Percentiles rank a stretch among this genome's conserved stretches.
Conservation (phyloP, 2,113 vertebrate genomes). For the Dryoscopus gambensis region DNA sequence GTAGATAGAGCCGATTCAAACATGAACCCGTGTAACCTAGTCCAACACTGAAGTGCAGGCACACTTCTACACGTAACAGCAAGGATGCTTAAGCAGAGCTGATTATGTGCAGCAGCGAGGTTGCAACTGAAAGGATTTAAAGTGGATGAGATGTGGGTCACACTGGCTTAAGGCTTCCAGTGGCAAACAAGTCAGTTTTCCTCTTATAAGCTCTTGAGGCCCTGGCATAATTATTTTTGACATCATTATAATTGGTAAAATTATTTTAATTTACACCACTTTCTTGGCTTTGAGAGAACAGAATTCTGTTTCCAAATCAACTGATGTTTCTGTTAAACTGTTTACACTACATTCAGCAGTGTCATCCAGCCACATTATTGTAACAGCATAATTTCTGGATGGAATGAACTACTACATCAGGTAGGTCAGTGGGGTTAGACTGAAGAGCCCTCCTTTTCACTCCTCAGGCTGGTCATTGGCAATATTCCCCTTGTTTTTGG, state of each 20-base stretch:
- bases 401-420: not conserved
- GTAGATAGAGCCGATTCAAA: not conserved
- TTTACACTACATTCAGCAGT: accelerated
- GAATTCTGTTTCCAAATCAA: not conserved
- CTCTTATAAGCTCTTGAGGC: not conserved
- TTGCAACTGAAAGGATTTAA: not conserved
- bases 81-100: not conserved
- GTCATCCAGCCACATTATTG: not conserved
- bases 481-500: not conserved
- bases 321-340: not conserved
- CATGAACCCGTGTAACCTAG: not conserved
- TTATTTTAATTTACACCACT: not conserved
- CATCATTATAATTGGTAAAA: accelerated
- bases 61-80: not conserved
- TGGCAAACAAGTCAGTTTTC: not conserved
- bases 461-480: not conserved
- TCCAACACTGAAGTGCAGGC: not conserved
- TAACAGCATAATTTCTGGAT: not conserved
- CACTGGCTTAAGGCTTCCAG: not conserved
- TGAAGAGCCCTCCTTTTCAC: not conserved
- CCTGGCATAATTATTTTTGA: not conserved
- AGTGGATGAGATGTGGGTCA: not conserved
- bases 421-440: not conserved
- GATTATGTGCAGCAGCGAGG: not conserved
- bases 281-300: not conserved